Conservation (phyloP, 2,797 vertebrate genomes). For the Naso thynnoides region DNA sequence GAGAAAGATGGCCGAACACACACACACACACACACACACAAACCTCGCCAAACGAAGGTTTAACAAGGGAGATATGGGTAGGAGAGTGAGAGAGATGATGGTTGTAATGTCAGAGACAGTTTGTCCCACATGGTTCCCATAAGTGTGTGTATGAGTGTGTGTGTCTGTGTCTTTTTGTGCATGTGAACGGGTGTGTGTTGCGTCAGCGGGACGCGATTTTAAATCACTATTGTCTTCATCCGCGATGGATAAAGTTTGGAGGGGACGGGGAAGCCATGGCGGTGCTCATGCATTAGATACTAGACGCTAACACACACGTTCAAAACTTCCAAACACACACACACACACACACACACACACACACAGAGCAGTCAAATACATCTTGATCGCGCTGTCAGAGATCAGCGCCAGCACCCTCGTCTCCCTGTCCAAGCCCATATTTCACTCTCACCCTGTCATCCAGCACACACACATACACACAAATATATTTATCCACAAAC, state of each 20-base stretch:
- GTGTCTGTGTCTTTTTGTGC: constrained; percentile 28
- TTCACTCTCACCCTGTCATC: constrained; percentile 74
- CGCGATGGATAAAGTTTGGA: constrained; percentile 70
- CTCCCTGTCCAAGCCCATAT: constrained; percentile 74
- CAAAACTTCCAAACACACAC: constrained; percentile 29
- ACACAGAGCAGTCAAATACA: constrained; percentile 84
- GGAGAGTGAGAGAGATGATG: constrained; percentile 72
- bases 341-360: constrained; percentile 48
- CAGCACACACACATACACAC: constrained; percentile 24
- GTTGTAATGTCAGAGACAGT: constrained; percentile 87
- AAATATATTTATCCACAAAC: constrained; percentile 28
- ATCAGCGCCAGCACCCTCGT: constrained; percentile 76
- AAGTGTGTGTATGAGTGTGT: constrained; percentile 69
- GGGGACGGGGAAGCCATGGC: constrained; percentile 1
- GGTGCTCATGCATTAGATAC: constrained; percentile 48
- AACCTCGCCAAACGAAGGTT: constrained; percentile 56
- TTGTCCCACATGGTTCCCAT: constrained; percentile 92
- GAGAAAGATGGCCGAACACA: constrained; percentile 39
- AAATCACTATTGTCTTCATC: constrained; percentile 80
- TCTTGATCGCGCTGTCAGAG: constrained; percentile 92
- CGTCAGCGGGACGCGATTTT: constrained; percentile 81
- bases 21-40: constrained; percentile 30
- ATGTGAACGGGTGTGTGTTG: constrained; percentile 26
- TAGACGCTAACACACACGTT: constrained; percentile 56
- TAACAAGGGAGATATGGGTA: constrained; percentile 66